A percentile compares a stretch with the other conserved stretches of the same genome.
Conservation (phyloP, 2,113 vertebrate genomes). For the Petaurus breviceps region DNA sequence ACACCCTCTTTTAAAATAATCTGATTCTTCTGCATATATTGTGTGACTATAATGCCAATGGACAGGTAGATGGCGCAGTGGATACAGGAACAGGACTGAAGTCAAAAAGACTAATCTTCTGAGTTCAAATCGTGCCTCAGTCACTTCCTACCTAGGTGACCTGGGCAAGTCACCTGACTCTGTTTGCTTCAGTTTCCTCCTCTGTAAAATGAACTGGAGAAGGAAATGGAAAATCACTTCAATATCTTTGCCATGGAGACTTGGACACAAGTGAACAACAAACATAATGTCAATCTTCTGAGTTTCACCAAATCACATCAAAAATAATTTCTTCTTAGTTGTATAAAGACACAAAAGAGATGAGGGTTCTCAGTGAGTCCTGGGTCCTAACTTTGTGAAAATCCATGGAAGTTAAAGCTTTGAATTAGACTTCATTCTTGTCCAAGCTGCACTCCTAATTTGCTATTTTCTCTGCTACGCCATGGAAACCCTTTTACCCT, state of each 20-base stretch:
- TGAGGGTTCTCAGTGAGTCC: not conserved
- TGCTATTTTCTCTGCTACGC: too few species aligned
- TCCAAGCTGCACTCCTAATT: too few species aligned
- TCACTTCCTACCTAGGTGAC: not conserved
- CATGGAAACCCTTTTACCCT: too few species aligned
- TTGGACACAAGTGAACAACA: not conserved
- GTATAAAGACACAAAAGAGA: not conserved
- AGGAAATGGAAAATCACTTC: not conserved
- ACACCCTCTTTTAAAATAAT: not conserved
- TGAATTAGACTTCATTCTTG: slow-evolving; percentile 20
- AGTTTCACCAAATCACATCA: not conserved
- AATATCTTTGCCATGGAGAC: not conserved
- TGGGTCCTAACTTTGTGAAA: not conserved
- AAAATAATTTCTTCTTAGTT: slow-evolving; percentile 5
- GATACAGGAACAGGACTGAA: too few species aligned
- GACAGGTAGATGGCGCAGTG: not conserved
- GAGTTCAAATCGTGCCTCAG: not conserved
- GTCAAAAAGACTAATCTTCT: not conserved
- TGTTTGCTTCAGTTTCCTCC: not conserved
- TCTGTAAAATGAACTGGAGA: not conserved
- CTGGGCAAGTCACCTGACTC: not conserved
- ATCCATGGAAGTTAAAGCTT: not conserved
- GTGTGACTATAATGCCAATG: not conserved
- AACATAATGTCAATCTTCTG: not conserved
- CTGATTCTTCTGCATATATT: not conserved